Evolutionary conservation across 2,888 invertebrate species (phyloP).

Genomic region (Harpalus rufipes): DNA sequence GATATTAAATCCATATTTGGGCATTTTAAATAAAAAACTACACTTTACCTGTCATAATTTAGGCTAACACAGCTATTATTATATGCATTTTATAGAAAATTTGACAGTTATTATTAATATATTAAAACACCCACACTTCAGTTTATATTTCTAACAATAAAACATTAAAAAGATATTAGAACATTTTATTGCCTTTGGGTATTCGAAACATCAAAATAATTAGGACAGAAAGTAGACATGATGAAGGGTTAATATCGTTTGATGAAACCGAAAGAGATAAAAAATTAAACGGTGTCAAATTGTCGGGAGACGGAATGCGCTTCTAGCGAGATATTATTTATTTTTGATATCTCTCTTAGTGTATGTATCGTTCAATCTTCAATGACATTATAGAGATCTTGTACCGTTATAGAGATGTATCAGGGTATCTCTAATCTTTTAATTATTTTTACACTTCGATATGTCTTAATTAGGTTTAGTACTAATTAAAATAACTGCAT

Average conservation of each 20-base stretch:
- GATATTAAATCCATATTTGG: conserved; percentile 18
- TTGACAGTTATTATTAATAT: conserved; percentile 51
- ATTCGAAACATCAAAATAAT: conserved; percentile 26
- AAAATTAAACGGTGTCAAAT: conserved; percentile 47
- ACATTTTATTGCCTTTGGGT: conserved; percentile 14
- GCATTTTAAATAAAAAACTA: conserved; percentile 1
- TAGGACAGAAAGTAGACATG: background rate
- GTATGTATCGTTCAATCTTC: conserved; percentile 41
- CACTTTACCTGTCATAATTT: conserved; percentile 1
- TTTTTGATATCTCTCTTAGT: conserved; percentile 41
- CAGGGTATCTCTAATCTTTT: conserved; percentile 47
- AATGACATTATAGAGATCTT: conserved; percentile 21
- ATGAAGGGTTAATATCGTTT: conserved; percentile 38
- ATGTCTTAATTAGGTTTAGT: conserved; percentile 53
- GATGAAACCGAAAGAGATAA: conserved; percentile 2
- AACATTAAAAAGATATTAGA: conserved; percentile 47
- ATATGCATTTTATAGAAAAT: conserved; percentile 16
- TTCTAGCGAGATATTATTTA: conserved; percentile 34
- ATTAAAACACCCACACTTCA: conserved; percentile 42
- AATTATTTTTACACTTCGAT: conserved; percentile 48
- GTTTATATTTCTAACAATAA: background rate
- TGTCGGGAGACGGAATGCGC: conserved; percentile 7
- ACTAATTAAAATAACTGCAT: conserved; percentile 56
- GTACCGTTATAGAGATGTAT: conserved; percentile 27
- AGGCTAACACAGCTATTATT: conserved; percentile 25